These are phyloP conservation scores for Ceyx margarethae DNA, from an alignment of 2,113 vertebrate species.

Conservation along the genomic window DNA sequence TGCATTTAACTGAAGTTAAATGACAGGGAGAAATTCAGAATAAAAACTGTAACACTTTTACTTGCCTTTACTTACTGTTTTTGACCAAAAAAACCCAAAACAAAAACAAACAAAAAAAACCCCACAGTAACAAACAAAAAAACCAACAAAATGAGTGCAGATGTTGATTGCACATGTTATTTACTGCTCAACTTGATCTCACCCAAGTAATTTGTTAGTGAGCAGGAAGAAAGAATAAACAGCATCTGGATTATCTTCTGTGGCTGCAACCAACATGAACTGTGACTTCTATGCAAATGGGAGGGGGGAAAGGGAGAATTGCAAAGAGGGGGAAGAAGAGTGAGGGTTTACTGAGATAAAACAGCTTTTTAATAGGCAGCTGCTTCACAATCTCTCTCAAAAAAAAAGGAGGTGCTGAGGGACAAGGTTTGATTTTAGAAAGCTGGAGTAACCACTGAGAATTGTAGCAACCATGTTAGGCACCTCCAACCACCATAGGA, in stretches of 20 bases:
- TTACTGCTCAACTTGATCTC: not conserved
- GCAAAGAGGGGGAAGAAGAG: not conserved
- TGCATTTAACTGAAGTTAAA: not conserved
- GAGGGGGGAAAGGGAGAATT: accelerated
- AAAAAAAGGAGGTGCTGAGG: not conserved
- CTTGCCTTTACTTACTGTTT: not conserved
- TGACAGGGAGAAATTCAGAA: not conserved
- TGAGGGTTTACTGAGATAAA: not conserved
- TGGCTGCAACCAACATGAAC: not conserved
- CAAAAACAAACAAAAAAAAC: no score
- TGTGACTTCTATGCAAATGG: not conserved
- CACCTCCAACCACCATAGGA: not conserved
- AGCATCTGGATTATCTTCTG: not conserved
- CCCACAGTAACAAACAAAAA: not conserved
- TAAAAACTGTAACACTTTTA: not conserved
- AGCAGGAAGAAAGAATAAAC: not conserved
- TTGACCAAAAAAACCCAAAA: not conserved
- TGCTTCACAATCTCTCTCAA: not conserved
- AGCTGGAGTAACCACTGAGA: not conserved
- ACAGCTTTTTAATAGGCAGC: not conserved
- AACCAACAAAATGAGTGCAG: not conserved
- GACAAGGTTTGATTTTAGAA: not conserved
- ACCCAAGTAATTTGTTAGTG: not conserved
- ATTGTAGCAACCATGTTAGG: not conserved
- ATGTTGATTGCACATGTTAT: not conserved